These are phyloP conservation scores for Atethmia centrago DNA, from an alignment of 2,888 invertebrate species.

Conservation along the genomic window DNA sequence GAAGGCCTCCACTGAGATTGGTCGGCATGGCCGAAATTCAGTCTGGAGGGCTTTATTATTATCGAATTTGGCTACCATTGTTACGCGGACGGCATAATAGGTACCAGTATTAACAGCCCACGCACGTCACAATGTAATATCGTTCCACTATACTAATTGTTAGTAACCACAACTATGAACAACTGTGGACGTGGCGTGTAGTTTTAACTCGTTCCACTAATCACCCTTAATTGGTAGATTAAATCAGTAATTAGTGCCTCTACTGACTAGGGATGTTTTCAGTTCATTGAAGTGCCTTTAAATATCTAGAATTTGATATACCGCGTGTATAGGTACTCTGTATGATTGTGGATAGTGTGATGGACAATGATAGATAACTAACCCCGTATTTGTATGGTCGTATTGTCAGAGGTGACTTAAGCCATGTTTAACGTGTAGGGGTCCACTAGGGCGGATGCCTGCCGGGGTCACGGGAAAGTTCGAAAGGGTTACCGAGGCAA, in stretches of 20 bases:
- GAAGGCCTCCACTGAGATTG: too few species aligned
- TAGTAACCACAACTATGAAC: slow-evolving; percentile 30
- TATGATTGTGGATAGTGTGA: neutral
- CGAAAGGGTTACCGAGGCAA: too few species aligned
- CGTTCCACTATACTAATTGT: slow-evolving; percentile 26
- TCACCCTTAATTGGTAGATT: slow-evolving; percentile 56
- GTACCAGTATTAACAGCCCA: slow-evolving; percentile 16
- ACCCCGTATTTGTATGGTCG: neutral
- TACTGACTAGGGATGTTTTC: slow-evolving; percentile 18
- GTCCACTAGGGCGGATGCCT: too few species aligned
- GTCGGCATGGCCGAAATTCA: too few species aligned
- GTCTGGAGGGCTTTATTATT: too few species aligned
- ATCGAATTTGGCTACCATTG: neutral
- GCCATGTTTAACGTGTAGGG: too few species aligned
- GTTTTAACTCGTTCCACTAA: slow-evolving; percentile 60
- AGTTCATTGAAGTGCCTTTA: slow-evolving; percentile 28
- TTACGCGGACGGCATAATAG: neutral
- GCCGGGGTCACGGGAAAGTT: too few species aligned
- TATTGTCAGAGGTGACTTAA: too few species aligned
- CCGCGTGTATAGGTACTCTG: neutral
- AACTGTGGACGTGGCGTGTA: slow-evolving; percentile 33
- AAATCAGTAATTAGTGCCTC: slow-evolving; percentile 28
- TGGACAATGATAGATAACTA: neutral
- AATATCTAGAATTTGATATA: slow-evolving; percentile 7
- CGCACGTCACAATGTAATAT: slow-evolving; percentile 48